These are phyloP conservation scores for Sycobia sp. DNA, from an alignment of 1,140 invertebrate genomes.

Conservation along the genomic window DNA sequence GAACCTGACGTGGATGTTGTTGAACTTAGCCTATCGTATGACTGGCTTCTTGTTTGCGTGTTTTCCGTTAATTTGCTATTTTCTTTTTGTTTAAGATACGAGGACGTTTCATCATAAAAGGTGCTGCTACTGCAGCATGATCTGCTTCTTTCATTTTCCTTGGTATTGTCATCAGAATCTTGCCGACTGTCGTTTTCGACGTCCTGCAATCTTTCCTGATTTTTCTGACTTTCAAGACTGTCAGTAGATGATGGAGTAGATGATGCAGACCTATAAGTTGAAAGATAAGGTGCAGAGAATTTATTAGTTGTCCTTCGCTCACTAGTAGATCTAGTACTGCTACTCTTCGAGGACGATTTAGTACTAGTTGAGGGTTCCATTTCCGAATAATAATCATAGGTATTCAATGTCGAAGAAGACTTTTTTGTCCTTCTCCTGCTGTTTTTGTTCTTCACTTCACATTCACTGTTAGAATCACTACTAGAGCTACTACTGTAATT, in stretches of 20 bases:
- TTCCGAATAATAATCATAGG: not conserved
- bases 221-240: not conserved
- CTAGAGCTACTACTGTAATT: constrained; percentile 33
- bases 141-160: no score
- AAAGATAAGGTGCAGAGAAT: not conserved
- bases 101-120: constrained; percentile 5
- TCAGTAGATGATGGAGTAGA: not conserved
- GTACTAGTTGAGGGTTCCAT: not conserved
- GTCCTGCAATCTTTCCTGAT: not conserved
- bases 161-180: not conserved
- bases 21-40: constrained; percentile 22
- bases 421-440: not conserved
- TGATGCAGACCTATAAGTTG: not conserved
- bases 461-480: constrained; percentile 17
- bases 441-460: not conserved
- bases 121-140: constrained; percentile 10
- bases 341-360: not conserved
- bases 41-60: constrained; percentile 29
- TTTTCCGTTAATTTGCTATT: not conserved
- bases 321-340: not conserved
- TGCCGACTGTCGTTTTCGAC: not conserved
- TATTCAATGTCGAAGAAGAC: not conserved
- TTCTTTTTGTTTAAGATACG: not conserved
- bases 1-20: constrained; percentile 30
- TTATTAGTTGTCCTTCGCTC: not conserved